Evolutionary conservation across 2,797 vertebrate species (phyloP).

Genomic region (Pangasius djambal): DNA sequence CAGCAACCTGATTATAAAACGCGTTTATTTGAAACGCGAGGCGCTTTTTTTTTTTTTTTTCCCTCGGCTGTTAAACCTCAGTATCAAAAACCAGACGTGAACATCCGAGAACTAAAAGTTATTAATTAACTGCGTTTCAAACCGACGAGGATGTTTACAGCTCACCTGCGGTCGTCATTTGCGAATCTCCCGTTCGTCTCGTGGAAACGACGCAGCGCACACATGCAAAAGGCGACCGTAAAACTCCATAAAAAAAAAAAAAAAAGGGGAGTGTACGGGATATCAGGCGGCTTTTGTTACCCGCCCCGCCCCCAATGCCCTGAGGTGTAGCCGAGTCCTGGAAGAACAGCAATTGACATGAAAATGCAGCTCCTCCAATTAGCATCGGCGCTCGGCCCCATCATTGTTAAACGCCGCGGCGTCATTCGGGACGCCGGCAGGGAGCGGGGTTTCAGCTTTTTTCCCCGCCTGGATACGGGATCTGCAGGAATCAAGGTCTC

Average conservation of each 20-base stretch:
- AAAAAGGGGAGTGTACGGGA: slow-evolving; percentile 14
- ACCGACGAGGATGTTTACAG: neutral
- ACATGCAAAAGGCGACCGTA: slow-evolving; percentile 42
- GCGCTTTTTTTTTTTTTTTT: no score
- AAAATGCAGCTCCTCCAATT: slow-evolving; percentile 52
- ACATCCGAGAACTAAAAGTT: no score
- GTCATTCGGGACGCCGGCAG: slow-evolving; percentile 29
- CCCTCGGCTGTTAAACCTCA: no score
- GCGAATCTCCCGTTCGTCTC: slow-evolving; percentile 12
- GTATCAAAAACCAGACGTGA: no score
- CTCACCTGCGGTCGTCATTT: neutral
- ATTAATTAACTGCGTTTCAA: no score
- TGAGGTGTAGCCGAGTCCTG: slow-evolving; percentile 25
- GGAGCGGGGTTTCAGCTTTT: neutral
- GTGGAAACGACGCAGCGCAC: slow-evolving; percentile 31
- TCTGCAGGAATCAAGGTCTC: neutral
- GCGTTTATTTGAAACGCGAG: no score
- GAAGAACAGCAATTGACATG: slow-evolving; percentile 54
- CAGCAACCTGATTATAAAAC: no score
- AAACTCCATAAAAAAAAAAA: slow-evolving; percentile 17
- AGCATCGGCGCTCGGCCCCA: slow-evolving; percentile 40
- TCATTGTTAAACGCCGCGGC: slow-evolving; percentile 30
- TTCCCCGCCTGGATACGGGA: neutral
- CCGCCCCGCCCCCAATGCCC: no score
- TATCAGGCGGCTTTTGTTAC: slow-evolving; percentile 9